Percentiles rank a stretch among this genome's conserved stretches.
Evolutionary conservation across 2,797 vertebrate genomes (phyloP).

Genomic region (Geotrypetes seraphini): DNA sequence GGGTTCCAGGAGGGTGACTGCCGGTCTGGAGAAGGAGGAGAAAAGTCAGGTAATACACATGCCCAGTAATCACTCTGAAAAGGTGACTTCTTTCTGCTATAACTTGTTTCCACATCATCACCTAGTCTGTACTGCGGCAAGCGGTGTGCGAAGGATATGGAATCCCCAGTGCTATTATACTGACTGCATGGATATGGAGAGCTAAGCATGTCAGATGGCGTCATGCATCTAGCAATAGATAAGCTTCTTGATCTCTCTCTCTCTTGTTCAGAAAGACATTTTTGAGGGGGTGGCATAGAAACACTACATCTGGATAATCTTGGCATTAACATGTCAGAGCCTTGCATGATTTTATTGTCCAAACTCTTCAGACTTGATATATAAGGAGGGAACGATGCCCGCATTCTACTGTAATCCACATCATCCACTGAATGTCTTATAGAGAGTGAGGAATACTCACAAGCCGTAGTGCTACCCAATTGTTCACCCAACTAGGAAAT

Average conservation of each 20-base stretch:
- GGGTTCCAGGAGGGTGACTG: conserved; percentile 71
- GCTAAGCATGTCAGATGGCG: neutral
- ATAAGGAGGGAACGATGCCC: neutral
- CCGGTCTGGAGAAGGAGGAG: conserved; percentile 67
- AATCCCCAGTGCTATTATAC: neutral
- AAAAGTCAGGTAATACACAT: conserved; percentile 65
- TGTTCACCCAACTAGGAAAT: no score
- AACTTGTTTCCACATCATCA: rapidly evolving
- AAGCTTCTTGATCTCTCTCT: conserved; percentile 27
- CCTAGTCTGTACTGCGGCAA: neutral
- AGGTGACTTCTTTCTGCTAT: conserved; percentile 29
- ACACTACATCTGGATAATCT: conserved; percentile 19
- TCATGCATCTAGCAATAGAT: conserved; percentile 25
- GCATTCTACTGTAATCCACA: conserved; percentile 2
- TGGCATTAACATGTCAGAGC: neutral
- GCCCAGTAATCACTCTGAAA: conserved; percentile 77
- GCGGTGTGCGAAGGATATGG: neutral
- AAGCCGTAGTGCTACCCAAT: no score
- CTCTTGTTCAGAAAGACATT: conserved; percentile 15
- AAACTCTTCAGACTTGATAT: conserved; percentile 4
- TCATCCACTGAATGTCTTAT: neutral
- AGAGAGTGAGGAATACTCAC: no score
- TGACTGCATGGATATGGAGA: rapidly evolving
- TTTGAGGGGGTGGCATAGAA: conserved; percentile 29
- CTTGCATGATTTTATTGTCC: neutral